Percentiles rank a stretch among this genome's conserved stretches.
phyloP scores from a whole-genome alignment of 92 coral and sea anemone genomes.

The Phenganax stokvisi region DNA sequence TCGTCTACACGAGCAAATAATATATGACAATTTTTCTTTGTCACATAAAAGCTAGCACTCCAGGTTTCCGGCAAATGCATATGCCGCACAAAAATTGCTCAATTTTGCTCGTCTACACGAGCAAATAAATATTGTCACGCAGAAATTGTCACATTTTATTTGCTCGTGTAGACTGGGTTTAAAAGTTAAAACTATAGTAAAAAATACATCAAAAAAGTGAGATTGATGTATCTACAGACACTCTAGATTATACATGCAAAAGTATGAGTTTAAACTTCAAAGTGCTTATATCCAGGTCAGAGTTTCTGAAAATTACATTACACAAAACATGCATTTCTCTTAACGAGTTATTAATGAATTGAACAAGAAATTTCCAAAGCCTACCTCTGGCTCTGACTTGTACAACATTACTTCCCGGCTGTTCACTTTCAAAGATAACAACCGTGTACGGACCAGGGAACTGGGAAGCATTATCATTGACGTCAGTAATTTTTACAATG shows the following conservation, averaged over 20 bases:
- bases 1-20: too few species aligned
- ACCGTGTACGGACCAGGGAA: conserved; percentile 56
- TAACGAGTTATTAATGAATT: neutral
- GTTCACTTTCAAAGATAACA: conserved; percentile 55
- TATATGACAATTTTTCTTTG: too few species aligned
- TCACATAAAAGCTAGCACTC: too few species aligned
- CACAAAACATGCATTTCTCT: neutral
- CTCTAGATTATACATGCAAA: too few species aligned
- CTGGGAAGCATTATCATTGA: conserved; percentile 62
- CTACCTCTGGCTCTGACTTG: conserved; percentile 80
- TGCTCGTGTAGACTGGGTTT: neutral
- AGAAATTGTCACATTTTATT: too few species aligned
- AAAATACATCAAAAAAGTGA: neutral
- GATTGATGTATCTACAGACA: neutral
- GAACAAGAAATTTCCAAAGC: neutral
- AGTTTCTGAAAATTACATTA: too few species aligned
- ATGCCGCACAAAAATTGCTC: too few species aligned
- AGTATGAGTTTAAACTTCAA: too few species aligned
- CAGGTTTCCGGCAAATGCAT: too few species aligned
- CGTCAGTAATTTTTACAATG: conserved; percentile 54
- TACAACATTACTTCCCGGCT: conserved; percentile 48
- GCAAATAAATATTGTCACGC: too few species aligned
- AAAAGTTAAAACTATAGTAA: neutral
- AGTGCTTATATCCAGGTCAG: too few species aligned
- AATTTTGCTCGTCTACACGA: too few species aligned